Base-by-base conservation (phyloP, 2,797 vertebrate genomes). In the Brachyalestes nurse region DNA sequence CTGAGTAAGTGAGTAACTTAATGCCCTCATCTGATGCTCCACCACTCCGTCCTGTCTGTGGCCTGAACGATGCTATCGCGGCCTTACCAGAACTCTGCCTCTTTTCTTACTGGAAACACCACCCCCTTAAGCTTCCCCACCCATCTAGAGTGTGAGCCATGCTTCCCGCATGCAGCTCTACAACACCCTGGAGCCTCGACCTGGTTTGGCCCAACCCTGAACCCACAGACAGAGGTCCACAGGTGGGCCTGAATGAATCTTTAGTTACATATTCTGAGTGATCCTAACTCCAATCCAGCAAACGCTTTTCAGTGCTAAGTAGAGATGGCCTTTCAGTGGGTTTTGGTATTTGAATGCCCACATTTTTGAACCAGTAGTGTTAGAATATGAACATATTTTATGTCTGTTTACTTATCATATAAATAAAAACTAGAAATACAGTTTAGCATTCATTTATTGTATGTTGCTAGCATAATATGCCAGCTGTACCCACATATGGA, bases 61-160 rank as follows among this genome's bases (percentile, higher is more conserved):
- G 88, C 88, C 89, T 67, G 84, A 81, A 81, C 87, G 91, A 94
- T 94, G 88, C 86, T 93, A 91, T 94, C 91, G 87, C 83, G 79
- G 78, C 84, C 80, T 93, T 93, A 93, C 93, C 90, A 93, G 93
- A 91, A 94, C 89, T 89, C 88, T 82, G 85, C 86, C 87, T 89
- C 88, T 87, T 87, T 80, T 81, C 83, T 94, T 94, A 91, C 93
- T 85, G 93, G 92, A 95, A 94, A 60, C 79, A 60, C 84, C 80
- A 81, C 69, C 76, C 83, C 86, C 88, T 81, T 9, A 40, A 65
- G 25, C 23, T 23, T 69, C 79, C 75, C 64, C 77, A 75, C 72
- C 66, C 82, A 62, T 53, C 75, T 61, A 62, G 51, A 72, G 75
- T 49, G 57, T 65, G 77, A 72, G 76, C 58, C 45, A 57, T 72